Evolutionary conservation across 2,797 vertebrate genomes (phyloP).

Genomic region (Perodicticus potto): DNA sequence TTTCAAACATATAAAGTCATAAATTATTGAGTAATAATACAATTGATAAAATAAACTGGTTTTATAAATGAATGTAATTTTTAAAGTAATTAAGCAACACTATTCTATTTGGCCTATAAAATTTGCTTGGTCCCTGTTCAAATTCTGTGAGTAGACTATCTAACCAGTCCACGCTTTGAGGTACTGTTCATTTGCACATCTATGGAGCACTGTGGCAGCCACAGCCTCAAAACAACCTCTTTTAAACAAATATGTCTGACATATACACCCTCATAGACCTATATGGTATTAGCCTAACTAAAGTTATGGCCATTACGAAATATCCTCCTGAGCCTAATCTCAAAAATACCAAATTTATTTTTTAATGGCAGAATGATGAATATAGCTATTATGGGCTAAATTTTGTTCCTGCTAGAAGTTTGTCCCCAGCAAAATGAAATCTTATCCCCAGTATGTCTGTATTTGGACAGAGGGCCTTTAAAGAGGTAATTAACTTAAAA

Average conservation of each 20-base stretch:
- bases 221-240: not conserved
- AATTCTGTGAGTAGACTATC: not conserved
- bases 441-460: not conserved
- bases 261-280: not conserved
- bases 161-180: not conserved
- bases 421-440: not conserved
- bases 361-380: slow-evolving; percentile 32
- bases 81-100: slow-evolving; percentile 6
- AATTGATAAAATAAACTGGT: slow-evolving; percentile 25
- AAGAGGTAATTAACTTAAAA: not conserved
- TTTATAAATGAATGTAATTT: slow-evolving; percentile 2
- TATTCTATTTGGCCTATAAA: not conserved
- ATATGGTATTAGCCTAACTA: not conserved
- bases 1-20: slow-evolving; percentile 12
- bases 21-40: slow-evolving; percentile 18
- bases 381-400: not conserved
- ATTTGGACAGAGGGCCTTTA: not conserved
- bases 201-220: not conserved
- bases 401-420: not conserved
- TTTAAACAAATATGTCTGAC: not conserved
- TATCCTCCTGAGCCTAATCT: not conserved
- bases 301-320: slow-evolving; percentile 32
- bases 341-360: slow-evolving; percentile 12
- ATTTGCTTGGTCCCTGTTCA: not conserved
- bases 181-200: not conserved